phyloP scores from a whole-genome alignment of 2,888 invertebrate species.

The Dioctria rufipes region DNA sequence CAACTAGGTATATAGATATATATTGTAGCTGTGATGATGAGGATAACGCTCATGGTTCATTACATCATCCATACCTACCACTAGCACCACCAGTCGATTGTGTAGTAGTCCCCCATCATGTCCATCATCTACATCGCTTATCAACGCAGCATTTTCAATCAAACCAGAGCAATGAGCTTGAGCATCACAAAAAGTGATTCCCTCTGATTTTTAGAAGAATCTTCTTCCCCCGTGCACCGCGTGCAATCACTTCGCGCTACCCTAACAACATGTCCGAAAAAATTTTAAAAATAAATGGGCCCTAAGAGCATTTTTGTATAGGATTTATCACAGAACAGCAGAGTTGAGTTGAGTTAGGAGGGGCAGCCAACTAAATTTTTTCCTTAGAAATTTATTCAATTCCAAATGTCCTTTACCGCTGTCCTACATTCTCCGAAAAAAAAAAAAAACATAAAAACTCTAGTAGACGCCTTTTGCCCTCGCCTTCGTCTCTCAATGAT shows the following conservation, averaged over 20 bases:
- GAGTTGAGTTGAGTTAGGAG: not conserved
- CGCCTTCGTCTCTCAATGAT: slow-evolving; percentile 43
- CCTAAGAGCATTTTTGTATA: not conserved
- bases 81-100: too few relatives aligned
- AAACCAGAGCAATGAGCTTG: too few relatives aligned
- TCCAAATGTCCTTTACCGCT: slow-evolving; percentile 45
- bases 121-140: too few relatives aligned
- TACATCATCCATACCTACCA: too few relatives aligned
- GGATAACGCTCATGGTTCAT: too few relatives aligned
- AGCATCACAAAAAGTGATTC: slow-evolving; percentile 3
- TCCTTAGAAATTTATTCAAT: slow-evolving; percentile 47
- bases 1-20: too few relatives aligned
- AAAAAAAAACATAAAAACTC: slow-evolving; percentile 18
- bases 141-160: too few relatives aligned
- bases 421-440: slow-evolving; percentile 26
- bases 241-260: too few relatives aligned
- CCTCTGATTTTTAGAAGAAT: not conserved
- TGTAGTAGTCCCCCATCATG: too few relatives aligned
- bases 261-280: slow-evolving; percentile 20
- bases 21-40: too few relatives aligned
- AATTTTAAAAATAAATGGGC: slow-evolving; percentile 28
- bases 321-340: not conserved
- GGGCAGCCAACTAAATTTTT: slow-evolving; percentile 31
- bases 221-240: not conserved
- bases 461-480: slow-evolving; percentile 46